Evolutionary conservation across 2,888 invertebrate species (phyloP).

Genomic region (Podotricha telesiphe): DNA sequence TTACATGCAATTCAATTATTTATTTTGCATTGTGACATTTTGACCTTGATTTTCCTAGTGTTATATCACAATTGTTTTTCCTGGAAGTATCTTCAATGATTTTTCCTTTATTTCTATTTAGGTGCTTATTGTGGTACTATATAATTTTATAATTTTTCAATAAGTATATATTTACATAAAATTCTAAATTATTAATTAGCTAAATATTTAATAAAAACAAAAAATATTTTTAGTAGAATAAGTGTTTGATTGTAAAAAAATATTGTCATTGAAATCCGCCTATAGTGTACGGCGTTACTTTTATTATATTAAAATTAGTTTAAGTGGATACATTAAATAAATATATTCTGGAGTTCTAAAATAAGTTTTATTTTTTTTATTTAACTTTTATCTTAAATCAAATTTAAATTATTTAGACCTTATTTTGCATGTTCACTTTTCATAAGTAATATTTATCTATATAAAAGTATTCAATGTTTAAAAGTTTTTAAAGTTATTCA

Average conservation of each 20-base stretch:
- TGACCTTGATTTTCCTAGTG: neutral
- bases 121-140: slow-evolving; percentile 17
- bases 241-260: slow-evolving; percentile 33
- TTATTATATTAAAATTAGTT: slow-evolving; percentile 32
- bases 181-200: slow-evolving; percentile 12
- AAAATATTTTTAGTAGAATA: slow-evolving; percentile 7
- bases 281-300: slow-evolving; percentile 40
- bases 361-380: neutral
- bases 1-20: slow-evolving; percentile 1
- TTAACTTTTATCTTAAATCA: neutral
- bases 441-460: neutral
- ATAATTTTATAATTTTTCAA: neutral
- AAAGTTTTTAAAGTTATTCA: too few species aligned
- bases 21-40: slow-evolving; percentile 11
- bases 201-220: slow-evolving; percentile 11
- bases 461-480: too few species aligned
- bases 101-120: neutral
- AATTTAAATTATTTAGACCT: neutral
- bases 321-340: slow-evolving; percentile 24
- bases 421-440: neutral
- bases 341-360: slow-evolving; percentile 16
- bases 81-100: neutral
- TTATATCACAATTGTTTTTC: slow-evolving; percentile 1
- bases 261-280: slow-evolving; percentile 42
- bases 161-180: slow-evolving; percentile 6